phyloP scores from a whole-genome alignment of 1,140 invertebrate species.

The Aphelinus atriplicis region DNA sequence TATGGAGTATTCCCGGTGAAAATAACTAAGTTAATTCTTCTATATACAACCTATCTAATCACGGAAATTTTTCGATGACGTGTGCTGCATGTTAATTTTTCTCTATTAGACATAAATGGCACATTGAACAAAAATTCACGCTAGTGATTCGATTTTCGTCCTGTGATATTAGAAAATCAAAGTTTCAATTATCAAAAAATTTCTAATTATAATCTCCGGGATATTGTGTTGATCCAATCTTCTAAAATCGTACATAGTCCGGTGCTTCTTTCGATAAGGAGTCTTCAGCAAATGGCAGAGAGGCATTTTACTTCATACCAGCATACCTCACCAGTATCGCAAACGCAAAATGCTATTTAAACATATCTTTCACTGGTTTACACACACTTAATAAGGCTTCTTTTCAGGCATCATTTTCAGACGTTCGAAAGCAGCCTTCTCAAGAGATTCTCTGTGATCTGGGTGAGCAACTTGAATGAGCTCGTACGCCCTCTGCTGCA shows the following conservation, averaged over 20 bases:
- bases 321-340: constrained; percentile 8
- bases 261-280: constrained; percentile 8
- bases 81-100: too few relatives aligned
- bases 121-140: too few relatives aligned
- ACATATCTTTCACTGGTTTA: constrained; percentile 6
- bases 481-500: constrained; percentile 89
- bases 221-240: background rate
- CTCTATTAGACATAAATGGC: too few relatives aligned
- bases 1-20: background rate
- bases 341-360: constrained; percentile 26
- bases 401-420: constrained; percentile 86
- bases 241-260: background rate
- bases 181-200: too few relatives aligned
- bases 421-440: constrained; percentile 90
- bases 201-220: background rate
- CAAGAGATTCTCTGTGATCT: constrained; percentile 84
- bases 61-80: background rate
- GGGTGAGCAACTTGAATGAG: constrained; percentile 93
- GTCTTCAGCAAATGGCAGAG: constrained; percentile 17
- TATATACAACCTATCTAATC: background rate
- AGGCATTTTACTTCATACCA: constrained; percentile 2
- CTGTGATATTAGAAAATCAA: too few relatives aligned
- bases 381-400: constrained; percentile 33
- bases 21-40: background rate
- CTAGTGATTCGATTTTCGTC: too few relatives aligned